A percentile compares a stretch with the other conserved stretches of the same genome.
Conservation (phyloP, 1,140 invertebrate species). For the Sycophaga agraensis region DNA sequence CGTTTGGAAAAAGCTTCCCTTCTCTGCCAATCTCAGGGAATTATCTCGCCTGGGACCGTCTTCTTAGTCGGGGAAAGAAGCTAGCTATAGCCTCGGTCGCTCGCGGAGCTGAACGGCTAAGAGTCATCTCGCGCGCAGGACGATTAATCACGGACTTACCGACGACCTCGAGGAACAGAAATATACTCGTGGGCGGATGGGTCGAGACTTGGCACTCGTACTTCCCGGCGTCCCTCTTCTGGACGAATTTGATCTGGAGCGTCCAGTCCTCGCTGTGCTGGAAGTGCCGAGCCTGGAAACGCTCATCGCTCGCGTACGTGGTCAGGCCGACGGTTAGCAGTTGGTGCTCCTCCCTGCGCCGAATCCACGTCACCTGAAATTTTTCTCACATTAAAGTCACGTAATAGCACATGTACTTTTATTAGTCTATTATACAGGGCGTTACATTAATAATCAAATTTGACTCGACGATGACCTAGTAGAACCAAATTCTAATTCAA, state of each 20-base stretch:
- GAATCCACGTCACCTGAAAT: constrained; percentile 77
- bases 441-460: too few species aligned
- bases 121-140: too few species aligned
- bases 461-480: too few species aligned
- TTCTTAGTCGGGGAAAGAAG: too few species aligned
- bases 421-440: too few species aligned
- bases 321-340: constrained; percentile 79
- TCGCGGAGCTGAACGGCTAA: too few species aligned
- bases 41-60: too few species aligned
- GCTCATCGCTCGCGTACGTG: constrained; percentile 82
- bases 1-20: too few species aligned
- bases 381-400: neutral
- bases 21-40: too few species aligned
- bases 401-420: too few species aligned
- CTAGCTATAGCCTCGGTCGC: too few species aligned
- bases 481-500: too few species aligned
- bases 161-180: constrained; percentile 77
- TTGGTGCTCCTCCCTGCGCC: constrained; percentile 72
- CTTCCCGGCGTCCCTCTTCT: constrained; percentile 74
- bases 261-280: constrained; percentile 88
- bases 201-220: constrained; percentile 90
- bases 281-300: constrained; percentile 82
- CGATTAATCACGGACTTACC: constrained; percentile 69
- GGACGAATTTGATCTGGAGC: constrained; percentile 80
- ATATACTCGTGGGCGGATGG: constrained; percentile 83